Base-by-base conservation (phyloP, 2,888 invertebrate species). In the Anodontia alba region DNA sequence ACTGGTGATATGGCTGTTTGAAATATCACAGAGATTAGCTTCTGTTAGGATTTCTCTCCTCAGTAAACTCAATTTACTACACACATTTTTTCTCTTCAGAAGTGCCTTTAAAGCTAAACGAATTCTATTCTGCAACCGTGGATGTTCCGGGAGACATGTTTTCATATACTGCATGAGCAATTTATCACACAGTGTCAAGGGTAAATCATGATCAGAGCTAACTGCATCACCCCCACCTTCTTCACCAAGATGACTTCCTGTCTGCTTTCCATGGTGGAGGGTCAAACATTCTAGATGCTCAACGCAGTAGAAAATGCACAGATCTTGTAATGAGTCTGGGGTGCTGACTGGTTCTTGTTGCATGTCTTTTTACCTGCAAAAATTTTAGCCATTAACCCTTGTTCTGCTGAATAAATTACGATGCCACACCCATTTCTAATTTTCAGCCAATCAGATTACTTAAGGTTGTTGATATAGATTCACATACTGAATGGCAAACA, bases 271-370 rank as follows among this genome's bases (percentile, higher is more conserved):
- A 62, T 26, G 7, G 7, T 26, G 26, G 5, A 33, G 31, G 17
- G 26, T 62, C 15, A 67, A 7, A 68, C 51, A 36, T 85, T 72
- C 42, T 80, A 33, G 69, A 71, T 85, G 67, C 57, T 82, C 80
- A 29, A 80, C 73, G 33, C 76, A 78, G 36, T 81, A 85, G 33
- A 76, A 83, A n/a, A 83, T 57, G 71, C 85, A 85, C 54, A 85
- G 62, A 51, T 85, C 78, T 69, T 83, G 85, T 10, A 85, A 73
- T 20, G 69, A 71, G 42, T 85, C 85, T 23, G 80, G 80, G 1
- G 12, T 2, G 33, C 29, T 62, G 62, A 20, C 23, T 57, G 57
- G 57, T 57, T 10, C 57, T n/a, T 26, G 29, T 1, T 57, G 29
- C 29, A 57, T 29, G 57, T 23, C n/a, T n/a, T n/a, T n/a, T n/a